Base-by-base conservation (phyloP, 2,797 vertebrate genomes). In the Periparus ater region DNA sequence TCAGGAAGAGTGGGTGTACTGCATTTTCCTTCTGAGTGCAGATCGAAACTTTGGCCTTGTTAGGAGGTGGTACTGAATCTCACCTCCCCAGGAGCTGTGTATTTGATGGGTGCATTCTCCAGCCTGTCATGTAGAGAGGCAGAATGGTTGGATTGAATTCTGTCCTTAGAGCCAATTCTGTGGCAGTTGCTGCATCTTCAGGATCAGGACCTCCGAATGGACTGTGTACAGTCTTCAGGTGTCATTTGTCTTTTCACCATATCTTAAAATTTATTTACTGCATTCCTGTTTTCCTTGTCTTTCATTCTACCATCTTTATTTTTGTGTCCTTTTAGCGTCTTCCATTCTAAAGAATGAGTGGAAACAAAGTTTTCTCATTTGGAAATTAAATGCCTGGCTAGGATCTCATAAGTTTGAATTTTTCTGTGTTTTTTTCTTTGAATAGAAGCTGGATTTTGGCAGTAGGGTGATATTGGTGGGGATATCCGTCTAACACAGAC, bases 361-460 rank as follows among this genome's bases (percentile, higher is more conserved):
- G 87, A 95, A 94, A 87, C 40, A 67, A 85, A 80, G 44, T 82
- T 88, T 75, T 38, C 48, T 61, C 34, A 30, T 62, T 86, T 91
- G 65, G 54, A 70, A 66, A 32, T 82, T 29, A 66, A 94, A 34
- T 70, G 48, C 40, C 23, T 48, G n/a, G 67, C 40, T 82, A 76
- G n/a, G 22, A 70, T 70, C 19, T 79, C 48, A 70, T 29, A 2
- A 23, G 19, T 86, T 71, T 48, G 27, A 58, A 10, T 47, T 51
- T 40, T 25, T 16, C 29, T 18, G 32, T 26, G 3, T 42, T 54
- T 60, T 60, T 54, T 50, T 60, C 44, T 71, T 4, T 8, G 10
- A 61, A 29, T 21, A 44, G 30, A 63, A 62, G 18, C 34, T 57
- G n/a, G 16, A 70, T 85, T 94, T 87, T 91, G 23, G 55, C 38